Conservation (phyloP, 2,797 vertebrate species). For the Orientallactaga sibirica region DNA sequence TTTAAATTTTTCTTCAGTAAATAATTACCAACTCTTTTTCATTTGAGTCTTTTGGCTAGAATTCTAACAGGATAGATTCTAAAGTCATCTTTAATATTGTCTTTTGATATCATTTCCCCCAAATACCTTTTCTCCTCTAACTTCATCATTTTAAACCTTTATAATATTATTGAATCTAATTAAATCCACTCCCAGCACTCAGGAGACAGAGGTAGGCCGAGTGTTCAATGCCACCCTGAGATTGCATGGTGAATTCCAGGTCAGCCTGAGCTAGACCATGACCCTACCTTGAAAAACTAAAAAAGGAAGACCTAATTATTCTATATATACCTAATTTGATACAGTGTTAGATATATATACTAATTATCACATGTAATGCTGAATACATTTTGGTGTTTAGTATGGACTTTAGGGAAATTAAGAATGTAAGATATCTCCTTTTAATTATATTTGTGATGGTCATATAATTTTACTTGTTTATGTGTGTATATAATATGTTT, state of each 20-base stretch:
- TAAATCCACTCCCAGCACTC: no score
- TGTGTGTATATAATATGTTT: neutral
- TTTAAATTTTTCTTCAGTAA: constrained; percentile 51
- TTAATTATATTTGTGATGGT: constrained; percentile 52
- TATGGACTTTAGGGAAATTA: constrained; percentile 20
- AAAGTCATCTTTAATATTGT: constrained; percentile 23
- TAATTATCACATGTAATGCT: constrained; percentile 34
- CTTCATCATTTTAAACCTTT: constrained; percentile 36
- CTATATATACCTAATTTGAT: neutral
- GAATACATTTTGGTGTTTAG: neutral
- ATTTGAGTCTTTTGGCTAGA: constrained; percentile 28
- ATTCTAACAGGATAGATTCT: constrained; percentile 31
- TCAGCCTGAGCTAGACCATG: no score
- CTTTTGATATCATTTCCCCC: neutral
- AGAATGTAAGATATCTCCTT: constrained; percentile 1
- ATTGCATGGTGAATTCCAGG: no score
- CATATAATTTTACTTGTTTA: neutral
- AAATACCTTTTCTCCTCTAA: neutral
- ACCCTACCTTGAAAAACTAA: no score
- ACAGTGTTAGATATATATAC: neutral
- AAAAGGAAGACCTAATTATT: neutral
- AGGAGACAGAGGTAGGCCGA: no score
- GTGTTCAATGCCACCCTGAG: no score
- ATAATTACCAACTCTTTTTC: constrained; percentile 42
- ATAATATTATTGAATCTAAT: constrained; percentile 36